phyloP scores from a whole-genome alignment of 1,140 invertebrate species.

The Drosophila ambigua region DNA sequence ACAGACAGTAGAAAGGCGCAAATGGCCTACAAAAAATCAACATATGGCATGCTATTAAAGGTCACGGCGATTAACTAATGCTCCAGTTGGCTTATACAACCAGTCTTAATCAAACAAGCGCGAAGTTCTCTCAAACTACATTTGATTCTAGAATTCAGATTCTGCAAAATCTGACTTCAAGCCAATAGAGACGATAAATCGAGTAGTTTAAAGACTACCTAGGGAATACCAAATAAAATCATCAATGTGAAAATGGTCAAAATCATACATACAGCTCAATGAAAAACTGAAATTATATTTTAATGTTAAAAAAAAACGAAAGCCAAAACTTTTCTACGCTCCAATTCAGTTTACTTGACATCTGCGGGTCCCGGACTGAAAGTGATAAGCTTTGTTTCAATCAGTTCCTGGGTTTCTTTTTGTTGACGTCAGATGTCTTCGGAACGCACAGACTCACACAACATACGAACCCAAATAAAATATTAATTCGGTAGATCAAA shows the following conservation, averaged over 20 bases:
- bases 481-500: constrained; percentile 66
- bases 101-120: too few relatives aligned
- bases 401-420: constrained; percentile 28
- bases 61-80: too few relatives aligned
- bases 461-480: constrained; percentile 49
- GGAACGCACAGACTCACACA: constrained; percentile 2
- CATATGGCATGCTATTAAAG: too few relatives aligned
- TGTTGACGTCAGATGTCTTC: constrained; percentile 34
- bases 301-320: not conserved
- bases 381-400: constrained; percentile 35
- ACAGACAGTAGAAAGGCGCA: too few relatives aligned
- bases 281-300: not conserved
- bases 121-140: too few relatives aligned
- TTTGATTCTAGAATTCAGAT: too few relatives aligned
- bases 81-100: too few relatives aligned
- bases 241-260: constrained; percentile 48
- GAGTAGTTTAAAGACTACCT: not conserved
- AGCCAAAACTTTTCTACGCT: constrained; percentile 36
- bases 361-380: constrained; percentile 13
- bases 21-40: too few relatives aligned
- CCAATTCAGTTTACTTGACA: constrained; percentile 48
- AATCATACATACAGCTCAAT: constrained; percentile 45
- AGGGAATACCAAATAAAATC: constrained; percentile 39
- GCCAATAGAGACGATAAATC: constrained; percentile 4
- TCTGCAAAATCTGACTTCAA: not conserved